Evolutionary conservation across 2,113 vertebrate species (phyloP), one percentile per base, ranked within the genome.

Genomic region (Chaenocephalus aceratus): DNA sequence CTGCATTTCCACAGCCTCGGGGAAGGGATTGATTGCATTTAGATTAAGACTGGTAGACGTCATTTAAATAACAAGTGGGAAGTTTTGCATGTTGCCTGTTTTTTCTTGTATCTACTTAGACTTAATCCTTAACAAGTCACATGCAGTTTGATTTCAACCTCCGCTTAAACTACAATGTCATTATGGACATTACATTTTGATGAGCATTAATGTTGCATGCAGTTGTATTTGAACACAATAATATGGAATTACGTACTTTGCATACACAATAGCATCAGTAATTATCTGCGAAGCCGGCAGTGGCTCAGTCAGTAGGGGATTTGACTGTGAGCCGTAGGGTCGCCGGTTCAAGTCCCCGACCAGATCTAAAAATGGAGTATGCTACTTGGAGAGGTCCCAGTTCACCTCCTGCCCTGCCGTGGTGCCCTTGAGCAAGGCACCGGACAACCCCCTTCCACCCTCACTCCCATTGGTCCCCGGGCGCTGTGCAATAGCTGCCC

Each of bases 1-100:
- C 69, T 80, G 71, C 49, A 23, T 80, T 80, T 82, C 70, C 45
- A 65, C 49, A 64, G 60, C 75, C 77, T 63, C 5, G 9, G 65
- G 46, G 61, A 78, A 45, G 21, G 46, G 21, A 83, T 26, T 63
- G 46, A 75, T 30, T 77, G 72, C 15, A 68, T 81, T 68, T 48
- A 26, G 65, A 77, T 79, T 56, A 77, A 78, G 68, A 75, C 46
- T 58, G 23, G n/a, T 51, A 54, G 48, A 64, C 36, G 54, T 72
- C 15, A 79, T 68, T 86, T 70, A 26, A 18, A 15, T 62, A 63
- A 75, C 56, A 77, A 72, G 23, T 12, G n/a, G 59, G 44, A 79
- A 9, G 59, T 74, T 78, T 56, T 73, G 58, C 78, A 72, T 23
- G 11, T 56, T 51, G 41, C 14, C 48, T 51, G 46, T 2, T 66